Percentiles rank a stretch among this genome's conserved stretches.
These are phyloP conservation scores for Anguilla obscura DNA, from an alignment of 2,797 vertebrate genomes.

Conservation along the genomic window DNA sequence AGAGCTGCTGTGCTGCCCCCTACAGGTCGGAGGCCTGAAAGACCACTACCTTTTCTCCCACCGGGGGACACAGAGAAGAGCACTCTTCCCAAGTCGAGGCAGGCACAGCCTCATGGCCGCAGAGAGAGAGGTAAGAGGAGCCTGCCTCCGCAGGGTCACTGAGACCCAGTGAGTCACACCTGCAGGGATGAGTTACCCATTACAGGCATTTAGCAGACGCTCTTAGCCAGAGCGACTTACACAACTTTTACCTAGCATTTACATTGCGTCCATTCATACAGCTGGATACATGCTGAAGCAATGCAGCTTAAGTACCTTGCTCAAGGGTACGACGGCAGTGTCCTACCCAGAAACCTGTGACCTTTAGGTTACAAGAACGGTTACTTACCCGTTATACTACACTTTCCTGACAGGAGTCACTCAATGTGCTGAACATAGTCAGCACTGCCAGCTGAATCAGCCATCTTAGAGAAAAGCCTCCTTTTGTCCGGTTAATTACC, in stretches of 20 bases:
- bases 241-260: too few species aligned
- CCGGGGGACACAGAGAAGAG: constrained; percentile 79
- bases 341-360: too few species aligned
- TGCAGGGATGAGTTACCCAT: constrained; percentile 74
- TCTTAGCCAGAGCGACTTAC: too few species aligned
- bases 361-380: too few species aligned
- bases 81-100: constrained; percentile 77
- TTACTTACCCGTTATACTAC: too few species aligned
- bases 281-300: too few species aligned
- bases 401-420: not conserved
- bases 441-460: constrained; percentile 16
- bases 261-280: too few species aligned
- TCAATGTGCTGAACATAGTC: constrained; percentile 21
- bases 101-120: constrained; percentile 82
- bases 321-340: too few species aligned
- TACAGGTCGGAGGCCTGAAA: constrained; percentile 85
- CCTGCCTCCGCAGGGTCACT: constrained; percentile 46
- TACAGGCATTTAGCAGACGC: too few species aligned
- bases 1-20: constrained; percentile 46
- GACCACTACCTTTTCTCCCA: constrained; percentile 90
- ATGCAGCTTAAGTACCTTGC: too few species aligned
- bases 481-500: not conserved
- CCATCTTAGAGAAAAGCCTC: not conserved
- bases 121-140: constrained; percentile 89
- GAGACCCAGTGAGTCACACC: constrained; percentile 47